phyloP scores from a whole-genome alignment of 2,797 vertebrate species.

The Hoplostethus mediterraneus region DNA sequence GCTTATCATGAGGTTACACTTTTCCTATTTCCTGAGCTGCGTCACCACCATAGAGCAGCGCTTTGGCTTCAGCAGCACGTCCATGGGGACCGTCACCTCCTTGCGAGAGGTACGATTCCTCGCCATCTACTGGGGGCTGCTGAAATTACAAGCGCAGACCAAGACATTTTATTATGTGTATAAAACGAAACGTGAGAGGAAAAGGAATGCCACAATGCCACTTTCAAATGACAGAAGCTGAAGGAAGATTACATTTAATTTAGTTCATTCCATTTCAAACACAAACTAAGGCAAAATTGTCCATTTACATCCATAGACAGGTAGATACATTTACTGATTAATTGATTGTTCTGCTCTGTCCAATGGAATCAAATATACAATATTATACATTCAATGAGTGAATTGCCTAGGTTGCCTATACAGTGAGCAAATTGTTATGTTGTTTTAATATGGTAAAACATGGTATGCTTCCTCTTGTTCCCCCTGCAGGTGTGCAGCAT shows the following conservation, averaged over 20 bases:
- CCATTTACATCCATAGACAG: too few species aligned
- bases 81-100: constrained; percentile 86
- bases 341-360: too few species aligned
- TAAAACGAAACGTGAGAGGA: not conserved
- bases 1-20: constrained; percentile 86
- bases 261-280: not conserved
- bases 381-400: too few species aligned
- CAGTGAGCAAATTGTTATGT: too few species aligned
- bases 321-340: too few species aligned
- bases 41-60: constrained; percentile 87
- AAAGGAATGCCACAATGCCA: not conserved
- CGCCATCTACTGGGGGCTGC: not conserved
- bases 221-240: not conserved
- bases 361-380: too few species aligned
- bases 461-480: constrained; percentile 9
- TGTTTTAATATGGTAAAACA: too few species aligned
- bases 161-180: not conserved
- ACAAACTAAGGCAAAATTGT: too few species aligned
- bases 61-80: constrained; percentile 86
- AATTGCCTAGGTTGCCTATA: too few species aligned
- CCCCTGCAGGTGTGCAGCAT: constrained; percentile 85
- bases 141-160: not conserved
- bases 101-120: constrained; percentile 81
- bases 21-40: constrained; percentile 87
- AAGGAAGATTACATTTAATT: not conserved